Conservation (phyloP, 2,888 invertebrate species). For the Melieria picta region DNA sequence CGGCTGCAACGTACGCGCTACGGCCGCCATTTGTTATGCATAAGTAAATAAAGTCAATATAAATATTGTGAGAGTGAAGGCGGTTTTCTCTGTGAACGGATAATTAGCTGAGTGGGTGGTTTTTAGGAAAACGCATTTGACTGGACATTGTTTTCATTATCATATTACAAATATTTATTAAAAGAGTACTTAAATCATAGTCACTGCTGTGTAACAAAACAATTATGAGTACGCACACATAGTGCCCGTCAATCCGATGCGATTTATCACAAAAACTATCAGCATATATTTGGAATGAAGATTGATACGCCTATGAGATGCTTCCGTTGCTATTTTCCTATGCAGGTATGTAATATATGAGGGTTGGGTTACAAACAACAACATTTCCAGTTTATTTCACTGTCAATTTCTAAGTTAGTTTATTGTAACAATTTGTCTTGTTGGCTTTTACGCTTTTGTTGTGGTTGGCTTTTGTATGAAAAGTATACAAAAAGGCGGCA, state of each 20-base stretch:
- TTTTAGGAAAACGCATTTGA: background rate
- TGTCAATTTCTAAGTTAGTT: no score
- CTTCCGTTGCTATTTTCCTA: no score
- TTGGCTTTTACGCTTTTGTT: no score
- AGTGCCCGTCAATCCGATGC: background rate
- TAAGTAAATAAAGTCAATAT: background rate
- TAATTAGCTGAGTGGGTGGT: background rate
- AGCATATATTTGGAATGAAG: background rate
- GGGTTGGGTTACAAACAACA: no score
- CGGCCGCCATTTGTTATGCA: background rate
- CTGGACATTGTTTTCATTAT: background rate
- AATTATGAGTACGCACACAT: background rate
- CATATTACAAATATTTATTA: background rate
- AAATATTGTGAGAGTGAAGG: background rate
- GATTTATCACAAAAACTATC: constrained; percentile 14
- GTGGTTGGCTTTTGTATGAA: no score
- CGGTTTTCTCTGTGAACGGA: no score
- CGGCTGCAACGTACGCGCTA: no score
- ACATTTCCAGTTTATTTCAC: no score
- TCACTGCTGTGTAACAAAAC: background rate
- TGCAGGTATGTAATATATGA: no score
- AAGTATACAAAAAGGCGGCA: no score
- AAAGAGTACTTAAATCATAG: background rate
- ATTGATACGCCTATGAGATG: background rate
- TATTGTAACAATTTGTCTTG: no score